phyloP scores from a whole-genome alignment of 2,888 invertebrate genomes.

The Sesia apiformis region DNA sequence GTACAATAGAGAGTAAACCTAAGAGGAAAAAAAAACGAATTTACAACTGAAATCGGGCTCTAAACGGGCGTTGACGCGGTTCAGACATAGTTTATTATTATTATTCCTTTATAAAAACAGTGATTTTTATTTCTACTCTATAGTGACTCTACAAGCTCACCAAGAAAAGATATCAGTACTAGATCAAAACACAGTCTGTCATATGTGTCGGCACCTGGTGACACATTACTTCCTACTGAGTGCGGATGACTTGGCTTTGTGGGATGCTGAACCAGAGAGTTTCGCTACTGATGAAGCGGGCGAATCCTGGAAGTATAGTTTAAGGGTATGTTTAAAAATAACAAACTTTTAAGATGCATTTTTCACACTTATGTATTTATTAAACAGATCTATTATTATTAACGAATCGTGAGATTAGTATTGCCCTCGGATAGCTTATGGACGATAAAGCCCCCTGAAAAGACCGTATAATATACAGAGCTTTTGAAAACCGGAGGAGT shows the following conservation, averaged over 20 bases:
- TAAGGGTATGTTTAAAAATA: conserved; percentile 76
- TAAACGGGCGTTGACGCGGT: too few relatives aligned
- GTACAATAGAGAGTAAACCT: too few relatives aligned
- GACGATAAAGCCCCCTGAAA: too few relatives aligned
- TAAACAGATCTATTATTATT: too few relatives aligned
- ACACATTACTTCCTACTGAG: conserved; percentile 91
- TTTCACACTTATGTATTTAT: background rate
- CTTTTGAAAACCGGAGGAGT: too few relatives aligned
- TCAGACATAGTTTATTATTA: too few relatives aligned
- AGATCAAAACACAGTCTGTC: conserved; percentile 81
- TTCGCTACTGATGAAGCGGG: conserved; percentile 92
- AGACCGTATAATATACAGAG: too few relatives aligned
- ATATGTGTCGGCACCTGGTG: conserved; percentile 89
- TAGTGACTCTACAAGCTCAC: conserved; percentile 76
- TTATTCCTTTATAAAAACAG: too few relatives aligned
- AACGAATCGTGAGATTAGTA: too few relatives aligned
- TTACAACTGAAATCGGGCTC: too few relatives aligned
- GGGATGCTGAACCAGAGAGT: conserved; percentile 94
- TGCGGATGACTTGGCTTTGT: conserved; percentile 86
- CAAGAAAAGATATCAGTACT: conserved; percentile 86
- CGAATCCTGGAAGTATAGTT: conserved; percentile 95
- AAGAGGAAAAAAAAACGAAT: too few relatives aligned
- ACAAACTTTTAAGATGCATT: background rate
- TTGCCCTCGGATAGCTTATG: too few relatives aligned
- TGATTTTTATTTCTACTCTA: background rate